Evolutionary conservation across 2,797 vertebrate species (phyloP).

Genomic region (Poeciliopsis presidionis): DNA sequence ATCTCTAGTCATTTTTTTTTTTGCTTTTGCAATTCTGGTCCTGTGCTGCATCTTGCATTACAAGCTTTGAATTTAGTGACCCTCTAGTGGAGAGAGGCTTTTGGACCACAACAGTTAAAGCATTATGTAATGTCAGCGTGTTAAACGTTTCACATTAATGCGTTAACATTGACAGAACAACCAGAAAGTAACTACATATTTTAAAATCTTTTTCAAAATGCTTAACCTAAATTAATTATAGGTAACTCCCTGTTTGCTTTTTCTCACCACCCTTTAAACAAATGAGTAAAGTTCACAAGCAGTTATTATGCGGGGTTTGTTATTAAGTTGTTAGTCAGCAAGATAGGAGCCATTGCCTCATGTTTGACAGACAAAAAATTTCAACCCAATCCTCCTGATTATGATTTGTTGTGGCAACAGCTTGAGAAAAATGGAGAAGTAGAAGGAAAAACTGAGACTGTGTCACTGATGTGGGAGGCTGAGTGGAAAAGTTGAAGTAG

Average conservation of each 20-base stretch:
- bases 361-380: not conserved
- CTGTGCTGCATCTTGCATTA: no score
- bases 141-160: no score
- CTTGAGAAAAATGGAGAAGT: slow-evolving; percentile 24
- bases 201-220: not conserved
- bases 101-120: no score
- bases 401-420: slow-evolving; percentile 3
- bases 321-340: slow-evolving; percentile 12
- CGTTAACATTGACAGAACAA: not conserved
- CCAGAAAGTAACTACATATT: not conserved
- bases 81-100: no score
- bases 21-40: no score
- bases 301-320: slow-evolving; percentile 8
- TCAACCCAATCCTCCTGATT: not conserved
- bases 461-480: slow-evolving; percentile 24
- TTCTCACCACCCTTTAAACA: slow-evolving; percentile 3
- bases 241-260: not conserved
- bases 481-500: slow-evolving; percentile 46
- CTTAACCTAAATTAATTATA: not conserved
- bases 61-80: no score
- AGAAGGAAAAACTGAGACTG: slow-evolving; percentile 1
- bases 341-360: not conserved
- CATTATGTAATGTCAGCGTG: no score
- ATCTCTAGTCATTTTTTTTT: no score
- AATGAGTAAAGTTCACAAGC: slow-evolving; percentile 32